A percentile compares a stretch with the other conserved stretches of the same genome.
phyloP scores from a whole-genome alignment of 2,113 vertebrate species.

The Propithecus coquereli region DNA sequence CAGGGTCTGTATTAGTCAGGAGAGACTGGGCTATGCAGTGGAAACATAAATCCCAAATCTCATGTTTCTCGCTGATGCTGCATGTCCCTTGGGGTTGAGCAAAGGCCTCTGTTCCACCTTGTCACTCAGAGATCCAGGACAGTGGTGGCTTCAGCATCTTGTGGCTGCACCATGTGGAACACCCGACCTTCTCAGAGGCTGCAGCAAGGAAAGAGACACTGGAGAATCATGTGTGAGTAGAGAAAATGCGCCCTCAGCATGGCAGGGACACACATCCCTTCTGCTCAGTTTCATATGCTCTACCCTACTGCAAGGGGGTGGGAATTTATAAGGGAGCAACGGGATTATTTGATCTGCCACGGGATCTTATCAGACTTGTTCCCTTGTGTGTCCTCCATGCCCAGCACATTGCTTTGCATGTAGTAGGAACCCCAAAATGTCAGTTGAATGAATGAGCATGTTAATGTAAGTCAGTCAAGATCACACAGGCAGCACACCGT shows the following conservation, averaged over 20 bases:
- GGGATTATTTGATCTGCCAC: neutral
- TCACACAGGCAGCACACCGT: neutral
- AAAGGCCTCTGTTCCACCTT: neutral
- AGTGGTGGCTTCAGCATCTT: neutral
- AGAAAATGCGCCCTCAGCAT: fast-evolving
- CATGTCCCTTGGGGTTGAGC: fast-evolving
- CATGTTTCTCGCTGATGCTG: neutral
- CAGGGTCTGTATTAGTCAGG: neutral
- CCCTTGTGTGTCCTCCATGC: neutral
- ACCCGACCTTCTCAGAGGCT: fast-evolving
- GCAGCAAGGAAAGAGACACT: neutral
- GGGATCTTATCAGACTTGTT: neutral
- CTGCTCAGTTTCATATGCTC: neutral
- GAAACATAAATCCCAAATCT: neutral
- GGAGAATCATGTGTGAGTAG: fast-evolving
- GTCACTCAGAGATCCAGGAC: neutral
- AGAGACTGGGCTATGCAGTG: neutral
- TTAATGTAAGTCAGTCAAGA: fast-evolving
- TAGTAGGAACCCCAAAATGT: neutral
- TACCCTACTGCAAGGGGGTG: fast-evolving
- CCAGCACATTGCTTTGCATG: neutral
- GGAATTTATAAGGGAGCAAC: neutral
- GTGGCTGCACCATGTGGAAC: too few species aligned
- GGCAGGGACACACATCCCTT: too few species aligned
- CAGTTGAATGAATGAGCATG: neutral